Evolutionary conservation across 1,140 invertebrate species (phyloP).

Genomic region (Philotrypesis tridentata): DNA sequence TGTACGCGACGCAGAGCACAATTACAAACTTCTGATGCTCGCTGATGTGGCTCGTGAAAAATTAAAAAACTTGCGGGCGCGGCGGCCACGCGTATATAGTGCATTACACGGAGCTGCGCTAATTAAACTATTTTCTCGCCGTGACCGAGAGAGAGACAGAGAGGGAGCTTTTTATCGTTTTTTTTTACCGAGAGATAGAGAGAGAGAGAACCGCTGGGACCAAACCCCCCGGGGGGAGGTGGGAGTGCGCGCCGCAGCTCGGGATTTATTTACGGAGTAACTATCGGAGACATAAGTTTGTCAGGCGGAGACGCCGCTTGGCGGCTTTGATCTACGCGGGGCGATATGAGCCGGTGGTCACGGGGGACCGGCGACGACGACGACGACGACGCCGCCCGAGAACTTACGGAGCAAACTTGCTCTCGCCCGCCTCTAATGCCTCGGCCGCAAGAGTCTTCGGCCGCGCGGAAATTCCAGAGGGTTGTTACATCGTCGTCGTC

Average conservation of each 20-base stretch:
- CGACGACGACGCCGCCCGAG: constrained; percentile 3
- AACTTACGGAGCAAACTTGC: constrained; percentile 59
- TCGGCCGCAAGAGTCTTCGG: not conserved
- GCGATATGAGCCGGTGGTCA: constrained; percentile 55
- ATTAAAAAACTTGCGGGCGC: constrained; percentile 1
- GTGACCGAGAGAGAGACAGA: no score
- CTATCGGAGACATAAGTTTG: constrained; percentile 67
- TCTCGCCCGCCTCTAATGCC: not conserved
- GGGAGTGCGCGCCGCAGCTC: constrained; percentile 7
- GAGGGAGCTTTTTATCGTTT: not conserved
- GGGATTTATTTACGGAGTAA: constrained; percentile 67
- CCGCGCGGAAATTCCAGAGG: not conserved
- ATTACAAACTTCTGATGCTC: constrained; percentile 15
- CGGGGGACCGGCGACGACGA: no score
- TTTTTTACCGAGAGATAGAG: no score
- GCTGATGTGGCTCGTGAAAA: not conserved
- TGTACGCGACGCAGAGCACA: no score
- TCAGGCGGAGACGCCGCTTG: constrained; percentile 52
- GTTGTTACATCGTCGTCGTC: not conserved
- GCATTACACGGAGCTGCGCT: not conserved
- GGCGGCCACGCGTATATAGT: not conserved
- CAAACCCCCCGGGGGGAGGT: no score
- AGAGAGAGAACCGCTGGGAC: no score
- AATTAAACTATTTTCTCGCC: constrained; percentile 43
- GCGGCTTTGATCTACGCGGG: constrained; percentile 59